A percentile compares a stretch with the other conserved stretches of the same genome.
Evolutionary conservation across 2,113 vertebrate genomes (phyloP).

Genomic region (Isurus oxyrinchus): DNA sequence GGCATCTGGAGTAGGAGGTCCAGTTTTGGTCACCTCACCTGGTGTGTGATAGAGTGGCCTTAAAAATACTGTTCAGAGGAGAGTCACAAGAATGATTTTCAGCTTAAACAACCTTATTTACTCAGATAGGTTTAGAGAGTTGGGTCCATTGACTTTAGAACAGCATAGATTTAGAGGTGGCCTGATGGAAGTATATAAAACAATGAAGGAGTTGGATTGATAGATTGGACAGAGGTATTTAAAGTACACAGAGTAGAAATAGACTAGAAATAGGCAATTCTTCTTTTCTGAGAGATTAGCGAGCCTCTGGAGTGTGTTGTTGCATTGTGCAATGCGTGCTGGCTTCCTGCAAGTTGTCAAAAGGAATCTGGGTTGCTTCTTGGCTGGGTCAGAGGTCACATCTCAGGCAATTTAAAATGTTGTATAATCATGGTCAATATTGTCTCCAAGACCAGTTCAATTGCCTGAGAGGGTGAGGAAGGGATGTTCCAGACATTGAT

Average conservation of each 20-base stretch:
- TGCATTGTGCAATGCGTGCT: neutral
- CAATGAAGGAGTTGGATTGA: neutral
- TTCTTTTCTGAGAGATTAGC: neutral
- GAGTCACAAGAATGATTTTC: neutral
- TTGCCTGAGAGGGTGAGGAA: too few relatives aligned
- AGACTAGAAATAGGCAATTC: neutral
- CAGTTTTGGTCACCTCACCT: neutral
- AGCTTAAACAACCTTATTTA: neutral
- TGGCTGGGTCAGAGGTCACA: too few relatives aligned
- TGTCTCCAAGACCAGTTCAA: too few relatives aligned
- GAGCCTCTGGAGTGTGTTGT: neutral
- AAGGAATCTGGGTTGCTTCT: neutral
- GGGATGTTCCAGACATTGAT: too few relatives aligned
- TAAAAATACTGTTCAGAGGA: neutral
- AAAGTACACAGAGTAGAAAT: neutral
- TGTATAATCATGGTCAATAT: neutral
- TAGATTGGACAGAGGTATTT: neutral
- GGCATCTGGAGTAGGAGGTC: neutral
- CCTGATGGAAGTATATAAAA: neutral
- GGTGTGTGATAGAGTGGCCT: neutral
- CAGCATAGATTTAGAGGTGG: neutral
- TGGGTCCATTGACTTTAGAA: neutral
- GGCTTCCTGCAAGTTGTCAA: neutral
- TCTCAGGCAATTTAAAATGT: neutral
- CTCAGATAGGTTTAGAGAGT: neutral